Conservation (phyloP, 2,888 invertebrate genomes). For the Charanyca ferruginea region DNA sequence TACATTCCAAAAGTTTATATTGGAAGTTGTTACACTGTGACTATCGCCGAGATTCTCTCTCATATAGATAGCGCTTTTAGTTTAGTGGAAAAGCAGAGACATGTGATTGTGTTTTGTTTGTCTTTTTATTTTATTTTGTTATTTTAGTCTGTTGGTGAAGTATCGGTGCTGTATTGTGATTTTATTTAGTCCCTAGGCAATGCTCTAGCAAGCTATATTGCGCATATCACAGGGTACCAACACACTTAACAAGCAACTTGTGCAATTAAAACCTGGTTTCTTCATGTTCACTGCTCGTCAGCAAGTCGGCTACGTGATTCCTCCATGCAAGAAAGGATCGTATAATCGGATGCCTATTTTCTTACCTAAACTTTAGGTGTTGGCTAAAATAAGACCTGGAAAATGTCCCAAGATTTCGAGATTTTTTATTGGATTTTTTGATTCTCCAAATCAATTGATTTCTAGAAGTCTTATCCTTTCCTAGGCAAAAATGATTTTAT, state of each 20-base stretch:
- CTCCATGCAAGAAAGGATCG: no score
- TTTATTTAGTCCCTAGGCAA: conserved; percentile 42
- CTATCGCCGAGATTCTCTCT: not conserved
- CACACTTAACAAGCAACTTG: not conserved
- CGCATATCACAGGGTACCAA: not conserved
- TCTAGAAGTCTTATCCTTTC: no score
- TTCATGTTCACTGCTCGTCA: not conserved
- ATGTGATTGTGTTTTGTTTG: conserved; percentile 37
- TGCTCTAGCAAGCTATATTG: conserved; percentile 1
- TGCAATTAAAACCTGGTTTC: not conserved
- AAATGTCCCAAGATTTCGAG: no score
- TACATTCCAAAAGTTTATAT: no score
- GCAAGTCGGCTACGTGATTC: no score
- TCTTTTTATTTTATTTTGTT: conserved; percentile 24
- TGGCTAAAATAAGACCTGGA: no score
- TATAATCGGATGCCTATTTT: no score
- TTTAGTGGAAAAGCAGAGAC: not conserved
- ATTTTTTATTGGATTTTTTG: no score
- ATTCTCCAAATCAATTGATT: no score
- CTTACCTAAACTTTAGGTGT: no score
- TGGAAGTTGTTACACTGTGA: no score
- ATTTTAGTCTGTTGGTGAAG: conserved; percentile 23
- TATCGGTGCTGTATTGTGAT: conserved; percentile 56
- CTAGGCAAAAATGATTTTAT: no score
- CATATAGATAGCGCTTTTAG: not conserved